Conservation (phyloP, 2,888 invertebrate species). For the Eucriotettix oculatus region DNA sequence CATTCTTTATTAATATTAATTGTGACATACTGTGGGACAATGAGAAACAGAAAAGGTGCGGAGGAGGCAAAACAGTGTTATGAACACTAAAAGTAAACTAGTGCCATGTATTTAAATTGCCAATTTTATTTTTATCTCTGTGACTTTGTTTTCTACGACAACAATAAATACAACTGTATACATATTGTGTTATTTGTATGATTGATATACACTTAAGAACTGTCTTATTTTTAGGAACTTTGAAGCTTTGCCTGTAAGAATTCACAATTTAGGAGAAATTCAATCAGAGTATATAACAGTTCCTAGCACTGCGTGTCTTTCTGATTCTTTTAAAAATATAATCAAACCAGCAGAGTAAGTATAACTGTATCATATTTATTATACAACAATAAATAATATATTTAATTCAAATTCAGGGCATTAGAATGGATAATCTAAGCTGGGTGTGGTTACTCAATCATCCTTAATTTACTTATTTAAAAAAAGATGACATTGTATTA, state of each 20-base stretch:
- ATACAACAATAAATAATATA: too few relatives aligned
- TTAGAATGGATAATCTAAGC: too few relatives aligned
- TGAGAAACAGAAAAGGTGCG: too few relatives aligned
- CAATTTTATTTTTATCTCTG: too few relatives aligned
- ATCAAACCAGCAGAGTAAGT: conserved; percentile 14
- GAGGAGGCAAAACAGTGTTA: neutral
- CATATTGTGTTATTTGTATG: neutral
- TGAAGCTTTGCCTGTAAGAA: conserved; percentile 21
- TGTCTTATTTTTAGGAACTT: conserved; percentile 16
- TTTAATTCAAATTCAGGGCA: too few relatives aligned
- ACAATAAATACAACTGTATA: too few relatives aligned
- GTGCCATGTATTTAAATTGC: too few relatives aligned
- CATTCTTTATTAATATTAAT: too few relatives aligned
- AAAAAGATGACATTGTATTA: too few relatives aligned
- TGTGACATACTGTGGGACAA: too few relatives aligned
- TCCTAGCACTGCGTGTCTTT: conserved; percentile 17
- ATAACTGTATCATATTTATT: neutral
- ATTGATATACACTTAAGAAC: neutral
- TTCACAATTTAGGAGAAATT: conserved; percentile 24
- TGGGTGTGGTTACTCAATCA: too few relatives aligned
- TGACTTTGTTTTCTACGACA: neutral
- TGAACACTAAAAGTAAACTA: neutral
- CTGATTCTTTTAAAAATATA: conserved; percentile 20
- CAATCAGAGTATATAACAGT: conserved; percentile 24
- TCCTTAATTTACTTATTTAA: too few relatives aligned